Evolutionary conservation across 2,797 vertebrate species (phyloP).

Genomic region (Tangara arthus): DNA sequence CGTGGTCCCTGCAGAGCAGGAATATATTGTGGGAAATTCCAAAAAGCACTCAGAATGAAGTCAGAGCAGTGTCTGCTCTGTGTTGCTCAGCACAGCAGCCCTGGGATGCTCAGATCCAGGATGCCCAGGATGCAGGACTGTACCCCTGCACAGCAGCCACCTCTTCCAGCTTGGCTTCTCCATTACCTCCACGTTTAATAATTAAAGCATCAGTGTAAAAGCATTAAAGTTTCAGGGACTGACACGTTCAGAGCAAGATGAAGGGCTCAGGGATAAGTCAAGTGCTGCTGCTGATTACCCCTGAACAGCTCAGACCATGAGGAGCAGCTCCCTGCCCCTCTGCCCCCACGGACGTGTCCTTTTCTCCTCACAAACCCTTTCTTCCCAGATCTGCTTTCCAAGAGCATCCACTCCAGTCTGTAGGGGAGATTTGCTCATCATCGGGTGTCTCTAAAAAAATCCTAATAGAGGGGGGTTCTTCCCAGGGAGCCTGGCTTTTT

Average conservation of each 20-base stretch:
- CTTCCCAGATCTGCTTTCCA: neutral
- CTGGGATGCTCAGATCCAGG: rapidly evolving
- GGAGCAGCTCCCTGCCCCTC: neutral
- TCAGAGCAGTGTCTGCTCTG: neutral
- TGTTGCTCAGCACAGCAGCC: neutral
- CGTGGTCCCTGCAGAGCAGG: neutral
- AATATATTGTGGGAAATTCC: neutral
- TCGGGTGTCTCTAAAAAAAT: neutral
- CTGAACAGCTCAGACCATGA: rapidly evolving
- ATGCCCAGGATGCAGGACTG: rapidly evolving
- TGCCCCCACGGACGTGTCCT: rapidly evolving
- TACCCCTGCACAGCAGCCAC: neutral
- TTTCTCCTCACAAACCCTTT: neutral
- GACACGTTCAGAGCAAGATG: neutral
- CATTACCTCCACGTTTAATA: slow-evolving; percentile 7
- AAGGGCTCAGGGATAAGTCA: neutral
- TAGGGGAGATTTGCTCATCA: neutral
- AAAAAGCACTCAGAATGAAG: neutral
- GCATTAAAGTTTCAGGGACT: slow-evolving; percentile 53
- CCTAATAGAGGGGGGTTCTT: neutral
- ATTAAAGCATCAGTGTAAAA: slow-evolving; percentile 48
- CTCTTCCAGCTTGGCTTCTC: neutral
- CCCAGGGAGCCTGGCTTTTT: neutral
- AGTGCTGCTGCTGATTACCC: neutral
- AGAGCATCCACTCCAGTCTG: neutral